Base-by-base conservation (phyloP, 2,888 invertebrate genomes). In the Micropterix aruncella region DNA sequence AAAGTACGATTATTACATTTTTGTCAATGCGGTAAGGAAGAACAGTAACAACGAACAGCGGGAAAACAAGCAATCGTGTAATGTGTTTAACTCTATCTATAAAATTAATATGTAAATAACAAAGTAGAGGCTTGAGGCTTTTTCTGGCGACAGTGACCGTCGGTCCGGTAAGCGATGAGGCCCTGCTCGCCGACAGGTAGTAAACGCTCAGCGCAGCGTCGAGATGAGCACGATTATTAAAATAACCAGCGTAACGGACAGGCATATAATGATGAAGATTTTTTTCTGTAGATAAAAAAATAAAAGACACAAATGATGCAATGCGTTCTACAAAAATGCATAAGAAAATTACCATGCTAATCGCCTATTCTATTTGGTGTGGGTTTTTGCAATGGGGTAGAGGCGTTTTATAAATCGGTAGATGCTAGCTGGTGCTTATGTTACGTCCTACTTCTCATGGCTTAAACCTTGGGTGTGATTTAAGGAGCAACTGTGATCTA, bases 211-310 rank as follows among this genome's bases (percentile, higher is more conserved):
- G 47, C 50, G 52, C 56, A 71, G 58, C 51, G 50, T 51, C 52
- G 63, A 56, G 51, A 71, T 66, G 60, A 85, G 75, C 68, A 83
- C 67, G 67, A 84, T 77, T 73, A 80, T 75, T 72, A 84, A 75
- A 73, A 85, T 78, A 71, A 80, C 73, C 78, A 80, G 70, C 68
- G 79, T 77, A 68, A 85, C 73, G 65, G 79, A 71, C 73, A 85
- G 77, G 80, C 87, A 86, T 77, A 85, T 79, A 69, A 83, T 76
- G 77, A 86, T 84, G 79, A 84, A 79, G 79, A 87, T 82, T 79
- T 83, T 81, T 84, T 86, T 87, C 86, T 87, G 85, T 63, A 79
- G 72, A 68, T 73, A 62, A 78, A 73, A 70, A 61, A 66, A 65
- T 60, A 70, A 66, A 66, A 65, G 55, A 60, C 69, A 70, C 27